These are phyloP conservation scores for Hylaeus volcanicus DNA, from an alignment of 1,140 invertebrate species.

Conservation along the genomic window DNA sequence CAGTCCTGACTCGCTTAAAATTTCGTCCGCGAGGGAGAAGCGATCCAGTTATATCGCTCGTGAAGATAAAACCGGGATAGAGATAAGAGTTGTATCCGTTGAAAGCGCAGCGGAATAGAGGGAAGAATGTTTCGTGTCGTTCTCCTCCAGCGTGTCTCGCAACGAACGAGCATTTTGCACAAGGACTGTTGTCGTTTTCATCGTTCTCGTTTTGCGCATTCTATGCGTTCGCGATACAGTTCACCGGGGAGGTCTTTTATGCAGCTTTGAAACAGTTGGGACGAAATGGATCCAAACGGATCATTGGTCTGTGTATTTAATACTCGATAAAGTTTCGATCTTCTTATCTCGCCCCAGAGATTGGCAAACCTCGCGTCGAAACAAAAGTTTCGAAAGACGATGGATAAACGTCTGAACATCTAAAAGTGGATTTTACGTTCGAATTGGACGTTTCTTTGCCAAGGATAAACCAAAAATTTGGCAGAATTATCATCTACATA, in stretches of 20 bases:
- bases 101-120: slow-evolving; percentile 4
- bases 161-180: slow-evolving; percentile 5
- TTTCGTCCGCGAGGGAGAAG: slow-evolving; percentile 3
- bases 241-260: background rate
- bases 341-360: too few relatives aligned
- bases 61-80: slow-evolving; percentile 23
- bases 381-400: too few relatives aligned
- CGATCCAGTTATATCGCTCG: slow-evolving; percentile 22
- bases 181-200: background rate
- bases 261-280: background rate
- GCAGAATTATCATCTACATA: too few relatives aligned
- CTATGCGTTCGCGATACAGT: background rate
- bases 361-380: too few relatives aligned
- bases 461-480: too few relatives aligned
- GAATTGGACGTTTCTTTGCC: too few relatives aligned
- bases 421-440: too few relatives aligned
- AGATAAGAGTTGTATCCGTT: slow-evolving; percentile 25
- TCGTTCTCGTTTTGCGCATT: background rate
- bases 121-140: background rate
- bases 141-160: background rate
- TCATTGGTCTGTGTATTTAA: background rate
- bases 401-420: too few relatives aligned
- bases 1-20: slow-evolving; percentile 17
- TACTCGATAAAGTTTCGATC: background rate
- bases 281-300: background rate